Percentiles rank a stretch among this genome's conserved stretches.
Conservation (phyloP, 2,888 invertebrate genomes). For the Antheraea yamamai region DNA sequence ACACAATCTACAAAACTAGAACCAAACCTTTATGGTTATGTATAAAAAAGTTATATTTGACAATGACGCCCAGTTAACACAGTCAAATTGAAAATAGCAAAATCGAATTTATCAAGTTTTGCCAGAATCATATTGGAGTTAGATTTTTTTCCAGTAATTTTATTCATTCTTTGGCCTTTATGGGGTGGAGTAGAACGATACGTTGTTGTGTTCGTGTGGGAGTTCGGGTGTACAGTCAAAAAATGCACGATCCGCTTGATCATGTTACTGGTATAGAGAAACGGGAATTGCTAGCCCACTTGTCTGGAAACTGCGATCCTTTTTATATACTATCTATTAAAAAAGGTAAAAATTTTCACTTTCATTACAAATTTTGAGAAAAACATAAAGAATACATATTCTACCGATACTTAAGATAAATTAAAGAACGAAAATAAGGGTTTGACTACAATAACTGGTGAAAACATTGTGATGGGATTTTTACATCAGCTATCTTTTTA, state of each 20-base stretch:
- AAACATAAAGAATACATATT: neutral
- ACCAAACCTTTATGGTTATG: neutral
- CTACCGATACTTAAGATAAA: neutral
- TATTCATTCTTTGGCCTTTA: neutral
- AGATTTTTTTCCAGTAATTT: neutral
- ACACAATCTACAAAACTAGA: too few relatives aligned
- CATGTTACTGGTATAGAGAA: slow-evolving; percentile 96
- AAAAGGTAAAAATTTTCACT: slow-evolving; percentile 60
- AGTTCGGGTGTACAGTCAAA: slow-evolving; percentile 81
- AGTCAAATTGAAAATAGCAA: neutral
- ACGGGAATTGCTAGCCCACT: slow-evolving; percentile 91
- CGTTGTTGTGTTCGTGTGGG: slow-evolving; percentile 40
- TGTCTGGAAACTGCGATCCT: slow-evolving; percentile 94
- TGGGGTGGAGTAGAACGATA: slow-evolving; percentile 33
- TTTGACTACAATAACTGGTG: too few relatives aligned
- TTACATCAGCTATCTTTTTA: too few relatives aligned
- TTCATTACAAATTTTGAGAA: neutral
- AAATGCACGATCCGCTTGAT: slow-evolving; percentile 90
- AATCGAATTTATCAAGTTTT: neutral
- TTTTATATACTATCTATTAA: slow-evolving; percentile 88
- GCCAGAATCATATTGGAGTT: neutral
- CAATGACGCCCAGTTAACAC: neutral
- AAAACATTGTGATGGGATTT: too few relatives aligned
- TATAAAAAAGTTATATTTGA: neutral
- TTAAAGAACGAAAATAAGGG: neutral